These are phyloP conservation scores for Synergus gifuensis DNA, from an alignment of 2,888 invertebrate species.

Conservation along the genomic window DNA sequence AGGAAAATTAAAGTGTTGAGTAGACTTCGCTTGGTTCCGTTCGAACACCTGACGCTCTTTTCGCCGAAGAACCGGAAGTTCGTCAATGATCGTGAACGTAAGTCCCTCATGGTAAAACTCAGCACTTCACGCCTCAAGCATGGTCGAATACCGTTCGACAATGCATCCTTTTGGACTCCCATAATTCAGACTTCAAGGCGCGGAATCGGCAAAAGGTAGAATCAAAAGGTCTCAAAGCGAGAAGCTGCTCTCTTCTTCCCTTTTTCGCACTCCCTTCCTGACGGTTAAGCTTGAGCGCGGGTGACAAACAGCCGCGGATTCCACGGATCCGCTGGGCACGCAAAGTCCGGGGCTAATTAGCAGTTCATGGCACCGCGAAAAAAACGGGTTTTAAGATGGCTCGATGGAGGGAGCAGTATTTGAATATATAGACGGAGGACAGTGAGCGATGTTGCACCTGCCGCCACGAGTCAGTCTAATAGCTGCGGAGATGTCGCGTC, in stretches of 20 bases:
- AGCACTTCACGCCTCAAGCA: constrained; percentile 55
- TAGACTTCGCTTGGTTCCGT: background rate
- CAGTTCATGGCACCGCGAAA: constrained; percentile 66
- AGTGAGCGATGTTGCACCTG: constrained; percentile 77
- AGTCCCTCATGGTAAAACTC: constrained; percentile 14
- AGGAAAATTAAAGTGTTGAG: background rate
- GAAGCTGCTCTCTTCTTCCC: constrained; percentile 4
- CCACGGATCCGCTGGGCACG: constrained; percentile 59
- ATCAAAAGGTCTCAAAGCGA: constrained; percentile 34
- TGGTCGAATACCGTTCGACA: constrained; percentile 69
- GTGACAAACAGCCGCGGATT: constrained; percentile 61
- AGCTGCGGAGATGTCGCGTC: constrained; percentile 71
- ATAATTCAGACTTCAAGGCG: constrained; percentile 70
- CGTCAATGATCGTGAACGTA: constrained; percentile 38
- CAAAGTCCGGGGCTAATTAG: constrained; percentile 73
- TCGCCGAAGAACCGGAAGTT: constrained; percentile 28
- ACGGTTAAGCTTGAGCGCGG: constrained; percentile 66
- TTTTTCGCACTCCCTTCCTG: constrained; percentile 47
- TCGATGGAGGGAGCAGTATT: constrained; percentile 60
- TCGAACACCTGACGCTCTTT: constrained; percentile 35
- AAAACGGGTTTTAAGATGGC: constrained; percentile 59
- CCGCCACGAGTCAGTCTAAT: constrained; percentile 72
- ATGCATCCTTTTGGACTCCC: constrained; percentile 58
- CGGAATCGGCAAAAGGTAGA: constrained; percentile 47
- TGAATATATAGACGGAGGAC: constrained; percentile 72